These are phyloP conservation scores for Ptychobarbus kaznakovi DNA, from an alignment of 2,797 vertebrate species.

Conservation along the genomic window DNA sequence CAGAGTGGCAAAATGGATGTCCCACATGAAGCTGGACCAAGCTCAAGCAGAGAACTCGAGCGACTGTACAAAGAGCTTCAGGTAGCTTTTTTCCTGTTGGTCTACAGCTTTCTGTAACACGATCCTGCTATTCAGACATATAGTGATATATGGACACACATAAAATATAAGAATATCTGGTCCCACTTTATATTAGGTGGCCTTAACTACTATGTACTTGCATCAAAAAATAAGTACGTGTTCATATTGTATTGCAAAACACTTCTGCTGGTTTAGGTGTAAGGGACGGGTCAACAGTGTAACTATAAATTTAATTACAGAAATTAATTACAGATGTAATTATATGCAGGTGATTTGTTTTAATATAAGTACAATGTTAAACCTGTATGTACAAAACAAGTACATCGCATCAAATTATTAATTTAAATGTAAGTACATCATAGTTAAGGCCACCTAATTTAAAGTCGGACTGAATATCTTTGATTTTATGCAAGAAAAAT, in stretches of 20 bases:
- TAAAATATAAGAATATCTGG: not conserved
- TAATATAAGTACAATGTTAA: not conserved
- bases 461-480: not conserved
- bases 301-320: not conserved
- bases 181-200: no score
- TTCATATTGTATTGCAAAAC: no score
- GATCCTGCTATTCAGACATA: not conserved
- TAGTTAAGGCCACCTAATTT: no score
- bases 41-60: conserved; percentile 87
- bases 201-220: no score
- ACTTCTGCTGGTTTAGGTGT: no score
- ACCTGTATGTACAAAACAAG: not conserved
- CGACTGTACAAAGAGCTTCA: conserved; percentile 92
- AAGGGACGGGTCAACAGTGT: no score
- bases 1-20: conserved; percentile 81
- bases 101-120: not conserved
- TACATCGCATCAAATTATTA: not conserved
- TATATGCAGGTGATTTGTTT: not conserved
- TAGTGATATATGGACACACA: not conserved
- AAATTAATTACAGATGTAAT: not conserved
- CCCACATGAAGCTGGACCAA: conserved; percentile 81
- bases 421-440: not conserved
- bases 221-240: no score
- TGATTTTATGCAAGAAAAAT: not conserved
- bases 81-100: conserved; percentile 72